Base-by-base conservation (phyloP, 2,113 vertebrate species). In the Sitta europaea region DNA sequence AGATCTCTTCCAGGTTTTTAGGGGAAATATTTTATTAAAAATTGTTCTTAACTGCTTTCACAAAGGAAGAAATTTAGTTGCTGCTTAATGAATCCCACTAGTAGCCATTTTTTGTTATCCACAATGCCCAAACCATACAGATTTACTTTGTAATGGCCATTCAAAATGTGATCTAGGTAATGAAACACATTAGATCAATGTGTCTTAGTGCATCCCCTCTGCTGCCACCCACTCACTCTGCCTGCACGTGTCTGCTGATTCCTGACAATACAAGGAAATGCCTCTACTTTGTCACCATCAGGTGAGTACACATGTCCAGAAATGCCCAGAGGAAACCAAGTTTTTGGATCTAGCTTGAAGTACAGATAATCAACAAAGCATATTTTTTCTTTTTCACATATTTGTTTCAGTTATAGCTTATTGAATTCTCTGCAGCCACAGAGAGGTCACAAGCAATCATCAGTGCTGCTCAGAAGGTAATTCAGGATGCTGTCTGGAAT, bases 371-470 rank as follows among this genome's bases (percentile, higher is more conserved):
- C 91, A 62, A 51, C 54, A 68, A 72, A n/a, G 33, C 0, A 0
- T 33, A 43, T 54, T 89, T 93, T 95, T 88, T 17, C 54, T 84
- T 94, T 91, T 57, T 80, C 66, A 67, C 8, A 4, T 79, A 91
- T 93, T 95, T 94, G 55, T 97, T 97, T 95, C 94, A 92, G 74
- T 96, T 86, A 91, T 48, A 80, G 59, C 29, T 94, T 89, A 76
- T 15, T 33, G 48, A 97, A 94, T 88, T 80, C 78, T 86, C 55
- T 63, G 70, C 20, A 81, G 86, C 86, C 71, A 92, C 29, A 42
- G 70, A 92, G 80, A 83, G 70, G 55, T 79, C 82, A 79, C 72
- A 71, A 59, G 77, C 36, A 88, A 87, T 80, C 86, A 92, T 33
- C 47, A 38, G 63, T 7, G 55, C 55, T 62, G 79, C 68, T 96